Percentiles rank a stretch among this genome's conserved stretches.
phyloP scores from a whole-genome alignment of 2,888 invertebrate species.

The Epirrita christyi region DNA sequence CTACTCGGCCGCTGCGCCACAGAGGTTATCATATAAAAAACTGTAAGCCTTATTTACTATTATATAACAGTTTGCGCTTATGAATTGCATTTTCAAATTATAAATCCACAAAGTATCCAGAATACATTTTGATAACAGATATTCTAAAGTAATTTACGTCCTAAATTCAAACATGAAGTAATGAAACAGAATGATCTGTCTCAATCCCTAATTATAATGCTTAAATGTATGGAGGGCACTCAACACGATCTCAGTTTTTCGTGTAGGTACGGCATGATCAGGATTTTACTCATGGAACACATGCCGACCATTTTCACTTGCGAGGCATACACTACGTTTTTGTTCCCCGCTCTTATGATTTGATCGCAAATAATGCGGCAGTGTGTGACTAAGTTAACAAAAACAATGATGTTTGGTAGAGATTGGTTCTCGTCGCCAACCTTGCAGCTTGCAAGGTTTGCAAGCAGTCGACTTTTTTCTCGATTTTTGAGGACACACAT shows the following conservation, averaged over 20 bases:
- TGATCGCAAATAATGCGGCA: constrained; percentile 18
- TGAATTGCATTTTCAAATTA: too few species aligned
- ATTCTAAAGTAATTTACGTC: too few species aligned
- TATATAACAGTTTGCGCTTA: too few species aligned
- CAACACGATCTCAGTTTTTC: constrained; percentile 44
- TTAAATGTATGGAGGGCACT: constrained; percentile 26
- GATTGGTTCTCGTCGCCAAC: constrained; percentile 51
- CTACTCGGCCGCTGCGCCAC: too few species aligned
- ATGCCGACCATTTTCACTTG: constrained; percentile 23
- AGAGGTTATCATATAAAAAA: too few species aligned
- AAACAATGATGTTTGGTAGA: constrained; percentile 14
- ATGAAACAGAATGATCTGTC: too few species aligned
- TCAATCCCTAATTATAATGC: constrained; percentile 11
- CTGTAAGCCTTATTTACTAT: too few species aligned
- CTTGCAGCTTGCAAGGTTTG: constrained; percentile 47
- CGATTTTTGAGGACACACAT: constrained; percentile 65
- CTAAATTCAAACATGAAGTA: too few species aligned
- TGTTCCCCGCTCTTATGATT: background rate
- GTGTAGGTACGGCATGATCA: constrained; percentile 51
- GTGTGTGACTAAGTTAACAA: constrained; percentile 24
- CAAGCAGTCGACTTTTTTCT: constrained; percentile 54
- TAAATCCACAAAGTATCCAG: too few species aligned
- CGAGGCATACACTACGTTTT: constrained; percentile 27
- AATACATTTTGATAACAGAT: too few species aligned
- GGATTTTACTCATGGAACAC: constrained; percentile 39